A percentile compares a stretch with the other conserved stretches of the same genome.
Evolutionary conservation across 2,113 vertebrate species (phyloP).

Genomic region (Mustela lutreola): DNA sequence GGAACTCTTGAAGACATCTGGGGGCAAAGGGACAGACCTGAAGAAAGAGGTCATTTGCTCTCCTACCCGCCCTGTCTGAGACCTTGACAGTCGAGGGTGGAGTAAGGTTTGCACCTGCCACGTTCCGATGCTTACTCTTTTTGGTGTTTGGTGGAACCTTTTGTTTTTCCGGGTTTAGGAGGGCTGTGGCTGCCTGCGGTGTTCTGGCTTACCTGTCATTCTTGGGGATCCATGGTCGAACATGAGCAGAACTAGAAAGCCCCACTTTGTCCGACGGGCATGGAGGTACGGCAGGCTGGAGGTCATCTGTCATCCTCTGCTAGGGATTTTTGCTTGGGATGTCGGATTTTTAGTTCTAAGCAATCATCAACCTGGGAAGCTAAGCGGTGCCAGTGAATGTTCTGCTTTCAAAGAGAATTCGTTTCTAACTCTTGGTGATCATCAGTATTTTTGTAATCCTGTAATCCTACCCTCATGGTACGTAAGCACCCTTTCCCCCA

Average conservation of each 20-base stretch:
- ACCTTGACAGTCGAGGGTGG: not conserved
- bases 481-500: not conserved
- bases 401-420: not conserved
- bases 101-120: not conserved
- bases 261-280: conserved; percentile 59
- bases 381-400: not conserved
- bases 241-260: conserved; percentile 26
- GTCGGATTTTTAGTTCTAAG: not conserved
- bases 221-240: not conserved
- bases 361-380: conserved; percentile 48
- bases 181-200: not conserved
- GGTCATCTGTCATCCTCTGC: conserved; percentile 31
- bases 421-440: not conserved
- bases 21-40: conserved; percentile 25
- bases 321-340: conserved; percentile 38
- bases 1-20: conserved; percentile 59
- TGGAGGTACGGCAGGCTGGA: conserved; percentile 54
- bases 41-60: not conserved
- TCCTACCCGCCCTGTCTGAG: not conserved
- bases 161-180: conserved; percentile 20
- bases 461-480: not conserved
- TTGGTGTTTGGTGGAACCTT: not conserved
- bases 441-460: not conserved
- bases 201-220: conserved; percentile 45
- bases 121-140: not conserved